Evolutionary conservation across 2,888 invertebrate genomes (phyloP).

Genomic region (Parasteatoda lunata): DNA sequence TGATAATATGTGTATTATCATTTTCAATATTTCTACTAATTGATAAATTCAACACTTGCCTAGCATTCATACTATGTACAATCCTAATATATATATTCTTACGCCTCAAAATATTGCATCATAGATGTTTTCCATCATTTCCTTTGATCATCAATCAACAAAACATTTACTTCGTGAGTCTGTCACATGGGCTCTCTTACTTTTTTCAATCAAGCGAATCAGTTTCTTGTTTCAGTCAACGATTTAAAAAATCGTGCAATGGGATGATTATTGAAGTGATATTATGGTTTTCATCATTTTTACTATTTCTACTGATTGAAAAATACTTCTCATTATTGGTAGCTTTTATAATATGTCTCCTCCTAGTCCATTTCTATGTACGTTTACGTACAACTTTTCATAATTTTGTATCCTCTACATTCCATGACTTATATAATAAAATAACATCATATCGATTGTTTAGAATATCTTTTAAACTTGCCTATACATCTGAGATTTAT

Average conservation of each 20-base stretch:
- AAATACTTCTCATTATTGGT: constrained; percentile 27
- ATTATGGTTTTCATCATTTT: constrained; percentile 48
- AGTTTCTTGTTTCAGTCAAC: no score
- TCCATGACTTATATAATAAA: neutral
- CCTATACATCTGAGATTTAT: constrained; percentile 17
- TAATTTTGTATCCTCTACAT: neutral
- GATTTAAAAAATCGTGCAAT: constrained; percentile 42
- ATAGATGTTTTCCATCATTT: no score
- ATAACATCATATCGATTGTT: neutral
- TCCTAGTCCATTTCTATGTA: constrained; percentile 34
- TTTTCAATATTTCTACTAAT: no score
- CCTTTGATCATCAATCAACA: no score
- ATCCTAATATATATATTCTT: no score
- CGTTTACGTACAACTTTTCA: neutral
- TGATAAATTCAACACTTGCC: no score
- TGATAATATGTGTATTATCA: no score
- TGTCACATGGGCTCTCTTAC: no score
- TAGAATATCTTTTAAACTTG: constrained; percentile 29
- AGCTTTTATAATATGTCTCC: constrained; percentile 36
- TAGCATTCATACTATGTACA: no score
- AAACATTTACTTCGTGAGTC: no score
- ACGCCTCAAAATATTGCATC: no score
- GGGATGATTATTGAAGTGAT: constrained; percentile 59
- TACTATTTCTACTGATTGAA: constrained; percentile 30
- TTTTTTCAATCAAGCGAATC: no score